A percentile compares a stretch with the other conserved stretches of the same genome.
These are phyloP conservation scores for Physella acuta DNA, from an alignment of 1,140 invertebrate genomes.

Conservation along the genomic window DNA sequence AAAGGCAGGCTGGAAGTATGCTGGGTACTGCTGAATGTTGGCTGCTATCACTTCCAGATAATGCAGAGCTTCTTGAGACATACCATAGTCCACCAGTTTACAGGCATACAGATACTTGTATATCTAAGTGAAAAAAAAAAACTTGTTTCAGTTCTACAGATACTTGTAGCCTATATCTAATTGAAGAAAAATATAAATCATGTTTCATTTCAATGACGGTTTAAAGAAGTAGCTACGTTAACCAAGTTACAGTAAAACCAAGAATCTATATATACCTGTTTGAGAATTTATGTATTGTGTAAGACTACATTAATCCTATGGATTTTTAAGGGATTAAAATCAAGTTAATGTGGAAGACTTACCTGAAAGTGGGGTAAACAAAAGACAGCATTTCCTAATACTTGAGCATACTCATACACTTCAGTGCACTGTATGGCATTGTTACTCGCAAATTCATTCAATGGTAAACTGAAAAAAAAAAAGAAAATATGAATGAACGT, in stretches of 20 bases:
- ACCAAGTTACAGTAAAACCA: too few species aligned
- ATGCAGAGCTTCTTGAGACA: slow-evolving; percentile 74
- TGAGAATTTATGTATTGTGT: too few species aligned
- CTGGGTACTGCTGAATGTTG: slow-evolving; percentile 63
- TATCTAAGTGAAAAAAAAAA: too few species aligned
- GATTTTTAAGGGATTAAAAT: too few species aligned
- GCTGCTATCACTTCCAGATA: slow-evolving; percentile 80
- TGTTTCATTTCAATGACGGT: too few species aligned
- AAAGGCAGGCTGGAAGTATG: slow-evolving; percentile 65
- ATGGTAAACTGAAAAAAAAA: slow-evolving; percentile 45
- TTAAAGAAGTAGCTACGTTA: too few species aligned
- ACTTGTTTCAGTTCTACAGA: too few species aligned
- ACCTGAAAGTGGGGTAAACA: slow-evolving; percentile 74
- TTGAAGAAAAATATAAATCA: too few species aligned
- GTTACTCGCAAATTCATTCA: slow-evolving; percentile 72
- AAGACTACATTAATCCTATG: too few species aligned
- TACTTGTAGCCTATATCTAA: too few species aligned
- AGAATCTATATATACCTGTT: too few species aligned
- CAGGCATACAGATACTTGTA: slow-evolving; percentile 68
- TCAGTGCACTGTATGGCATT: slow-evolving; percentile 90
- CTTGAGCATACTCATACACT: slow-evolving; percentile 89
- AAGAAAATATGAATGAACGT: neutral
- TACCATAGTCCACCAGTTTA: slow-evolving; percentile 77
- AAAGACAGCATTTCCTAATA: slow-evolving; percentile 75
- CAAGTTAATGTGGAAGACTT: neutral